Percentiles rank a stretch among this genome's conserved stretches.
phyloP scores from a whole-genome alignment of 2,888 invertebrate species.

The Nymphalis c-album region DNA sequence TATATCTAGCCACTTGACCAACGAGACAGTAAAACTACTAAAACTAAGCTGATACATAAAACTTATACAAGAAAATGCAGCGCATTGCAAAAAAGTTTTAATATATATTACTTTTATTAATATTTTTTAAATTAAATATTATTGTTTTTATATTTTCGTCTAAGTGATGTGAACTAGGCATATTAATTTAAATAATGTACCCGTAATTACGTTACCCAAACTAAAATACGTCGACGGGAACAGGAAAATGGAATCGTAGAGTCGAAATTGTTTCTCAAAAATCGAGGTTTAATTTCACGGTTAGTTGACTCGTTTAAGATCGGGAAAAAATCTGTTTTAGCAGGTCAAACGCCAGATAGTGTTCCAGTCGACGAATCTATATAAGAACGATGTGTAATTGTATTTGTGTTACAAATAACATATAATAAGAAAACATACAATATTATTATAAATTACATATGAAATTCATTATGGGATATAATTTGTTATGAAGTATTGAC shows the following conservation, averaged over 20 bases:
- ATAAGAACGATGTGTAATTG: neutral
- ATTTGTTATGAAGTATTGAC: no score
- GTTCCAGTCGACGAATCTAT: neutral
- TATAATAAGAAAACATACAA: no score
- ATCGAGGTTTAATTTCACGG: slow-evolving; percentile 65
- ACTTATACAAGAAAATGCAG: no score
- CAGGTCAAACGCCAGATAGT: slow-evolving; percentile 1
- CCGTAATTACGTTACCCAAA: slow-evolving; percentile 6
- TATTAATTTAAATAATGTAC: neutral
- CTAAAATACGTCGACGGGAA: slow-evolving; percentile 15
- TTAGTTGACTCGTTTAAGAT: slow-evolving; percentile 55
- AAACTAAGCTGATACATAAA: no score
- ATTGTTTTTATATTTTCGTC: neutral
- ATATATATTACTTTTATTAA: no score
- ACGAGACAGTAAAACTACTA: no score
- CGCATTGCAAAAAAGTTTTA: no score
- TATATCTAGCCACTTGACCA: no score
- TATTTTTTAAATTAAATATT: no score
- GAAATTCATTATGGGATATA: no score
- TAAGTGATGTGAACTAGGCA: neutral
- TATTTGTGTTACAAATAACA: neutral
- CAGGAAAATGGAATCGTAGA: slow-evolving; percentile 48
- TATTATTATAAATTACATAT: no score
- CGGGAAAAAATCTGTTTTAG: slow-evolving; percentile 39
- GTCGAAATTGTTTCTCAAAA: slow-evolving; percentile 61